Base-by-base conservation (phyloP, 2,797 vertebrate species). In the Aldrovandia affinis region DNA sequence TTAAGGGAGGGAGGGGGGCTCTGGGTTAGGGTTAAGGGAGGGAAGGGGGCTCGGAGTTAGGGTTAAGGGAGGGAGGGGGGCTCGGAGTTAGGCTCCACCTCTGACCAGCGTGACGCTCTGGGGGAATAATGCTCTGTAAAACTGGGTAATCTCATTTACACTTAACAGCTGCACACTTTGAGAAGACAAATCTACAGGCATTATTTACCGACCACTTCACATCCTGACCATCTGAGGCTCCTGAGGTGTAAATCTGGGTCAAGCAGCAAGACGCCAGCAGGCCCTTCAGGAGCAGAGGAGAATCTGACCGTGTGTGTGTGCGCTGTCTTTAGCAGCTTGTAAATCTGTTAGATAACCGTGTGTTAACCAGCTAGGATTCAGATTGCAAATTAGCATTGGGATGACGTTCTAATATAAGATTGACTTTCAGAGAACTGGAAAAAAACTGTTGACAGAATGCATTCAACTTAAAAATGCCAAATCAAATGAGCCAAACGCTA, bases 171-270 rank as follows among this genome's bases (percentile, higher is more conserved):
- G 73, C 77, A 68, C 55, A 63, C 30, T 79, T 78, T 80, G 55
- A 77, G 59, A 84, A 68, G 77, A 65, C 59, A 68, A 80, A 80
- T 80, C 77, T 54, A 15, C 20, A 22, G 30, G 12, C 39, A 52
- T 52, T 83, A 79, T 83, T 83, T 65, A 84, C 44, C 18, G 79
- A 61, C 83, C 44, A 83, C 20, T 79, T n/a, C 50, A 77, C 77
- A 83, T n/a, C 33, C 75, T 63, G 61, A 18, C 77, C 30, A 47
- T 28, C 18, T 79, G 44, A n/a, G 50, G 50, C 44, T n/a, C 30
- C 50, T 7, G 14, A 79, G 50, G 42, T 33, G 73, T 78, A 63
- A 83, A 61, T 78, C 55, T 30, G 73, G 55, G 28, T 57, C 42
- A 78, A 83, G 73, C 39, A 78, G 78, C n/a, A 73, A 78, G 73